Evolutionary conservation across 2,888 invertebrate species (phyloP).

Genomic region (Rhingia rostrata): DNA sequence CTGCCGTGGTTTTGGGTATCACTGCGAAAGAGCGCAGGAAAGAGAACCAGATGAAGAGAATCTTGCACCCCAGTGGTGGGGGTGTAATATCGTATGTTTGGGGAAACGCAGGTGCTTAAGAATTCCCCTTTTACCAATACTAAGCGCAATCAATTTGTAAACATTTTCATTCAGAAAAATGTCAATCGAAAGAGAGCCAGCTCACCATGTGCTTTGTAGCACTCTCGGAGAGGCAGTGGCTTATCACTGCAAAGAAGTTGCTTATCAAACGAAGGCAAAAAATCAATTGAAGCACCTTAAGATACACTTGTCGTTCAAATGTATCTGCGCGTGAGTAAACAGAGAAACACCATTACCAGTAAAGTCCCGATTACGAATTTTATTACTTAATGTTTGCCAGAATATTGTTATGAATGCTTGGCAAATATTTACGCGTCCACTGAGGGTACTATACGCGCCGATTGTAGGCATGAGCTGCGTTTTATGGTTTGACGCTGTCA

Average conservation of each 20-base stretch:
- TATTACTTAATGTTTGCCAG: slow-evolving; percentile 67
- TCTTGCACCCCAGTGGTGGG: slow-evolving; percentile 23
- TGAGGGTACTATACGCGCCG: slow-evolving; percentile 10
- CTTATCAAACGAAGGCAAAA: slow-evolving; percentile 18
- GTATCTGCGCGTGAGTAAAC: slow-evolving; percentile 29
- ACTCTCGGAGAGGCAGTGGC: slow-evolving; percentile 1
- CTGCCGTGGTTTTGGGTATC: neutral
- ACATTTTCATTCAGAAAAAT: slow-evolving; percentile 69
- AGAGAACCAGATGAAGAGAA: slow-evolving; percentile 48
- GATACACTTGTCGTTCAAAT: slow-evolving; percentile 28
- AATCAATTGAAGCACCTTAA: slow-evolving; percentile 27
- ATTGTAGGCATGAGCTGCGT: slow-evolving; percentile 18
- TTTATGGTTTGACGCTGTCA: slow-evolving; percentile 48
- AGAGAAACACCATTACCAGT: slow-evolving; percentile 3
- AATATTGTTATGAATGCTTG: slow-evolving; percentile 57
- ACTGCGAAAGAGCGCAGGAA: slow-evolving; percentile 37
- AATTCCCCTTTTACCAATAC: slow-evolving; percentile 31
- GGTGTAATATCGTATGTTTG: slow-evolving; percentile 47
- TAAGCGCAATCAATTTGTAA: slow-evolving; percentile 37
- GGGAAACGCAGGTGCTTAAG: slow-evolving; percentile 53
- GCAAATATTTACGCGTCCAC: slow-evolving; percentile 55
- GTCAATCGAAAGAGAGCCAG: slow-evolving; percentile 16
- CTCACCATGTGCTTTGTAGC: no score
- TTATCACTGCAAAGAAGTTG: slow-evolving; percentile 25
- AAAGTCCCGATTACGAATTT: slow-evolving; percentile 45